phyloP scores from a whole-genome alignment of 2,797 vertebrate species.

The Corythornis leucogaster region DNA sequence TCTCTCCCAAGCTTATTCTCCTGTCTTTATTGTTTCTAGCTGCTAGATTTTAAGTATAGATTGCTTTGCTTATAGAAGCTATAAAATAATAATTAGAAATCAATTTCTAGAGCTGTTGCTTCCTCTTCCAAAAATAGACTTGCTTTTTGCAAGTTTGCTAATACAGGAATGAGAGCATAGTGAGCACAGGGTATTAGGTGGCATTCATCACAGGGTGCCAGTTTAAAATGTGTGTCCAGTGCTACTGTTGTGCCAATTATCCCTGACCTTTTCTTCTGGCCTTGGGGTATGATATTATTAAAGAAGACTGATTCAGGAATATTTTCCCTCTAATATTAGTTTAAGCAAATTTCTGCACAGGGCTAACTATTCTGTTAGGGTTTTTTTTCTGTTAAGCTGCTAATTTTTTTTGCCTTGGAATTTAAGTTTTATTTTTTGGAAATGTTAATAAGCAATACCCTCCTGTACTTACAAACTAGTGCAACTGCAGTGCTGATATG shows the following conservation, averaged over 20 bases:
- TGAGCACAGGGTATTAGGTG: slow-evolving; percentile 5
- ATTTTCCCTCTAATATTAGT: slow-evolving; percentile 64
- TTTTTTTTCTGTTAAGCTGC: slow-evolving; percentile 26
- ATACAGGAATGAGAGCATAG: background rate
- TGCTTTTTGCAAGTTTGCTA: slow-evolving; percentile 11
- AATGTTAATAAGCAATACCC: slow-evolving; percentile 62
- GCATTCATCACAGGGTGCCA: slow-evolving; percentile 40
- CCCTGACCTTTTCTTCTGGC: slow-evolving; percentile 69
- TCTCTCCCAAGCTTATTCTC: background rate
- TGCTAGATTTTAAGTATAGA: background rate
- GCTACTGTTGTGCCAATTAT: slow-evolving; percentile 65
- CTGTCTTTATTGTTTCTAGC: background rate
- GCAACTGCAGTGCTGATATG: background rate
- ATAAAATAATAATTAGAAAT: slow-evolving; percentile 18
- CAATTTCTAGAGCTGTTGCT: background rate
- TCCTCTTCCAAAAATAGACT: background rate
- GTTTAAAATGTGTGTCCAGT: slow-evolving; percentile 33
- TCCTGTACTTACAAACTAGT: slow-evolving; percentile 42
- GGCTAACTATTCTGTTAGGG: slow-evolving; percentile 9
- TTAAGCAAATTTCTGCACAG: slow-evolving; percentile 66
- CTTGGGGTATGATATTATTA: slow-evolving; percentile 61
- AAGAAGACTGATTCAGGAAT: slow-evolving; percentile 58
- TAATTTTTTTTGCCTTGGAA: slow-evolving; percentile 40
- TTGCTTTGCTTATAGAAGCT: background rate
- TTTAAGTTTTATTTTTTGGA: slow-evolving; percentile 59